Conservation (phyloP, 2,888 invertebrate species). For the Eremobia ochroleuca region DNA sequence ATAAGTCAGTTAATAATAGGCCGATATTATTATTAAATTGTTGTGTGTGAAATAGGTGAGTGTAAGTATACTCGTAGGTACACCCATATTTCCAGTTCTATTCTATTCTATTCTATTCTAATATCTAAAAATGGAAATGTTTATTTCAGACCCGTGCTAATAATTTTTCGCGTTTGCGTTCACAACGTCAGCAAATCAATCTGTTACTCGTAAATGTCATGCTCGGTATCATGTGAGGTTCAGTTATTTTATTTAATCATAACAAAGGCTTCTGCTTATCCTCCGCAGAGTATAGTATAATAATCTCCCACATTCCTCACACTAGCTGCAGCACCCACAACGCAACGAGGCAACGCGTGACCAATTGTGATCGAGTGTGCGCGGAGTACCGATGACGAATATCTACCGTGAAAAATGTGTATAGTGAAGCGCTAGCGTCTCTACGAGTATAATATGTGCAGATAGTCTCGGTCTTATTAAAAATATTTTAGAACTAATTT, state of each 20-base stretch:
- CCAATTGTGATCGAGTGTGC: slow-evolving; percentile 58
- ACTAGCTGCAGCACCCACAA: slow-evolving; percentile 21
- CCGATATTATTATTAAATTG: background rate
- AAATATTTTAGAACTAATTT: slow-evolving; percentile 25
- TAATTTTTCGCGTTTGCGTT: background rate
- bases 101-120: too few relatives aligned
- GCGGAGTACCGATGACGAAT: slow-evolving; percentile 48
- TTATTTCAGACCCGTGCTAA: background rate
- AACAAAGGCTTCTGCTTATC: background rate
- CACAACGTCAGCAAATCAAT: background rate
- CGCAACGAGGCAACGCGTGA: slow-evolving; percentile 44
- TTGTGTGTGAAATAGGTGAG: background rate
- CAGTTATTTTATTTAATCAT: background rate
- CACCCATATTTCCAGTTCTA: background rate
- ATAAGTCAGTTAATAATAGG: too few relatives aligned
- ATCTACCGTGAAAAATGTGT: slow-evolving; percentile 31
- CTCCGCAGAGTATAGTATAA: background rate
- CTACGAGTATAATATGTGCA: background rate
- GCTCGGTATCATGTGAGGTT: background rate
- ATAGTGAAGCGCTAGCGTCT: background rate
- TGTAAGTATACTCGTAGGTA: background rate
- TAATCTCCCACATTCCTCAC: slow-evolving; percentile 1
- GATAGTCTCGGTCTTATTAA: slow-evolving; percentile 21
- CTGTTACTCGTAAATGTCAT: background rate
- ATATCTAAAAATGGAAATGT: background rate